These are phyloP conservation scores for Poecilia picta DNA, from an alignment of 2,797 vertebrate species.

Conservation along the genomic window DNA sequence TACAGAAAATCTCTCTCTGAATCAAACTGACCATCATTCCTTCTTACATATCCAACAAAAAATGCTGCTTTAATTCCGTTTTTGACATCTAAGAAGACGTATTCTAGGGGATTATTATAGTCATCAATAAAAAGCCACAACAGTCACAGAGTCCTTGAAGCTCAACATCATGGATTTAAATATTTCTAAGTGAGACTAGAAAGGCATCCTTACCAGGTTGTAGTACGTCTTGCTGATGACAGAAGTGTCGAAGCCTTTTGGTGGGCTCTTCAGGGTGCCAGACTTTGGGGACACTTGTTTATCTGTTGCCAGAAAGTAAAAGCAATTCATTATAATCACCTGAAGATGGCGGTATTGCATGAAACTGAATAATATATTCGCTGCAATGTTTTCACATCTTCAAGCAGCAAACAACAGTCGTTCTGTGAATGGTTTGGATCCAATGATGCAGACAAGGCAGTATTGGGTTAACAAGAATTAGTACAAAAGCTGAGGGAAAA, in stretches of 20 bases:
- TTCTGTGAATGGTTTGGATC: not conserved
- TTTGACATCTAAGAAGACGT: not conserved
- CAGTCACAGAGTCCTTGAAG: not conserved
- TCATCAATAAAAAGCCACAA: not conserved
- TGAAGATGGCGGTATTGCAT: not conserved
- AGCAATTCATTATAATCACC: not conserved
- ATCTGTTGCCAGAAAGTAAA: constrained; percentile 77
- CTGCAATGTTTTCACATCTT: not conserved
- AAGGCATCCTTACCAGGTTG: constrained; percentile 87
- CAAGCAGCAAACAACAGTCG: not conserved
- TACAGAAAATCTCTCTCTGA: not conserved
- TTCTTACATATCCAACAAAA: not conserved
- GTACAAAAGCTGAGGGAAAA: not conserved
- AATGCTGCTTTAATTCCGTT: not conserved
- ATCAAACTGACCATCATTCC: not conserved
- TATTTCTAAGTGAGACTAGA: not conserved
- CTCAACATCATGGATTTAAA: constrained; percentile 1
- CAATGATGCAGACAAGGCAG: not conserved
- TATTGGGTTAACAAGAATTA: not conserved
- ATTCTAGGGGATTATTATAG: not conserved
- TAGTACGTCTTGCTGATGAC: constrained; percentile 98
- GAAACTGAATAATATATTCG: not conserved
- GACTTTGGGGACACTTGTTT: constrained; percentile 97
- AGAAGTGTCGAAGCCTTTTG: constrained; percentile 93
- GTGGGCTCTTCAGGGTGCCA: constrained; percentile 93